Evolutionary conservation across 2,113 vertebrate genomes (phyloP).

Genomic region (Saguinus imperator): DNA sequence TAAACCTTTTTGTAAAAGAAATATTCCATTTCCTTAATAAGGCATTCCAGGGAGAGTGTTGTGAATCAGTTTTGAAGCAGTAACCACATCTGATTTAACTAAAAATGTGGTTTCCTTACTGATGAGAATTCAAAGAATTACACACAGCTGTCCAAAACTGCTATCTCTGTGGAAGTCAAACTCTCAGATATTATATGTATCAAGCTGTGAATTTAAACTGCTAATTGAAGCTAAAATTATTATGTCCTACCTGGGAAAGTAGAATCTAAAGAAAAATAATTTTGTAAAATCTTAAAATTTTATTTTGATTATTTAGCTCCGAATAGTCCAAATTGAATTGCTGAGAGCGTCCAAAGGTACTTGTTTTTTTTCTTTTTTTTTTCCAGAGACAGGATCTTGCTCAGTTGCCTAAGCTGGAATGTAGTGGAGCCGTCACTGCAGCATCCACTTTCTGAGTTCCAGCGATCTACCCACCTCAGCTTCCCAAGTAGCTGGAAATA

Average conservation of each 20-base stretch:
- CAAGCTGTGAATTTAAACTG: background rate
- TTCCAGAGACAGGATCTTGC: no score
- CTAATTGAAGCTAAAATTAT: conserved; percentile 10
- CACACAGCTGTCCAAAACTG: background rate
- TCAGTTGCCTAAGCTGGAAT: no score
- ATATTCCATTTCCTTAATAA: conserved; percentile 18
- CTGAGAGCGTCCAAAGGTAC: background rate
- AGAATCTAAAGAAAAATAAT: background rate
- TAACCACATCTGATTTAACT: conserved; percentile 40
- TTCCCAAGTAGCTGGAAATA: no score
- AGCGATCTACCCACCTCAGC: no score
- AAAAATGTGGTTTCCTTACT: background rate
- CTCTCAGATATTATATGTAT: background rate
- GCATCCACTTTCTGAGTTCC: no score
- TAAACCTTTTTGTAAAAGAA: conserved; percentile 30
- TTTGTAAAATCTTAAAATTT: background rate
- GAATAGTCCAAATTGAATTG: background rate
- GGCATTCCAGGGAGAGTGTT: background rate
- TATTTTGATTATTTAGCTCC: background rate
- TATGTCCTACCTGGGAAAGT: background rate
- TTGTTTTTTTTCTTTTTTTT: no score
- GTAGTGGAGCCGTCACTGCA: no score
- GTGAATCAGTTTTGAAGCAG: conserved; percentile 6
- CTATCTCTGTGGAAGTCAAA: conserved; percentile 23
- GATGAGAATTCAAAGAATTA: conserved; percentile 27